These are phyloP conservation scores for Vulpes ferrilata DNA, from an alignment of 2,113 vertebrate species.

Conservation along the genomic window DNA sequence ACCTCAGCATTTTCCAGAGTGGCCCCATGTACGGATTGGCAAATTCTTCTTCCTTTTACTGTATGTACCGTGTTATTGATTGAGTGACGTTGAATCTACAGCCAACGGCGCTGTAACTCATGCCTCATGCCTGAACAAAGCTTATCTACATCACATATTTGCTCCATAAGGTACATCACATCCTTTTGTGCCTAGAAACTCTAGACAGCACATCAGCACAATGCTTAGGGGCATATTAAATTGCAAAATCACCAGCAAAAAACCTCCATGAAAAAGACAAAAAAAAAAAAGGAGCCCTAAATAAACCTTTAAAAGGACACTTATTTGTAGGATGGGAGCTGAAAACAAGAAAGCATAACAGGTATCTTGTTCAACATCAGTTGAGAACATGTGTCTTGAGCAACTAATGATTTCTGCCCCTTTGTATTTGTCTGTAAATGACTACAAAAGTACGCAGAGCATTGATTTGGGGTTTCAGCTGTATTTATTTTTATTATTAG, in stretches of 20 bases:
- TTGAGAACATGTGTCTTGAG: background rate
- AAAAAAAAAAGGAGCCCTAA: background rate
- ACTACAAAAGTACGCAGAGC: background rate
- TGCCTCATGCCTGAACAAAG: background rate
- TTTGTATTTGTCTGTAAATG: background rate
- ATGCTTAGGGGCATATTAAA: background rate
- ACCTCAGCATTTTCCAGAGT: background rate
- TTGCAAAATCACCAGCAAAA: background rate
- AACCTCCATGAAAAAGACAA: background rate
- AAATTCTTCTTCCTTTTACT: background rate
- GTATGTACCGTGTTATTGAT: background rate
- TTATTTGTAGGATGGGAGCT: background rate
- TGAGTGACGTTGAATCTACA: background rate
- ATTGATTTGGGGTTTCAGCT: background rate
- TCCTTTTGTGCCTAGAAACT: background rate
- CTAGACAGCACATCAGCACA: background rate
- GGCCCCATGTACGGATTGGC: background rate
- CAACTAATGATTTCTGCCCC: background rate
- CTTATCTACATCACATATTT: background rate
- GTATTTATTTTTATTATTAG: background rate
- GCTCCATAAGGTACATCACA: background rate
- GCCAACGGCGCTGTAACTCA: background rate
- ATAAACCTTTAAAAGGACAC: background rate
- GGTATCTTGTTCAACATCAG: background rate
- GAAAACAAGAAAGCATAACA: background rate